Conservation (phyloP, 2,797 vertebrate genomes). For the Catamblyrhynchus diadema region DNA sequence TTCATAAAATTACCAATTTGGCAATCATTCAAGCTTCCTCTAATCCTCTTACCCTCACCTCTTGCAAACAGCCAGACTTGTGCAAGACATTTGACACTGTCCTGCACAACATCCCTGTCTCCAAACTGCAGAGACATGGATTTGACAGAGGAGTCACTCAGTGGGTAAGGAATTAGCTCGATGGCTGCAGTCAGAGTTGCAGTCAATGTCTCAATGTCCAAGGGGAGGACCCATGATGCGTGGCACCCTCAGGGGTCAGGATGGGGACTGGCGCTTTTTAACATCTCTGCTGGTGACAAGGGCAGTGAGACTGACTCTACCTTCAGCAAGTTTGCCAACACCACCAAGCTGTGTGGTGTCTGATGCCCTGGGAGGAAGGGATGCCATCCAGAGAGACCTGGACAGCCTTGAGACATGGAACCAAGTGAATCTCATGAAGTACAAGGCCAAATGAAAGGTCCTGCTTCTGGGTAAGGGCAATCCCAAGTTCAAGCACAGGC, state of each 20-base stretch:
- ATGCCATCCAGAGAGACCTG: neutral
- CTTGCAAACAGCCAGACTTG: neutral
- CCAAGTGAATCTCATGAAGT: neutral
- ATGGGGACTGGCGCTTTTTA: rapidly evolving
- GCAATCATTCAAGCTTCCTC: neutral
- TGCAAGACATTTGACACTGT: neutral
- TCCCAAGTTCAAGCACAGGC: neutral
- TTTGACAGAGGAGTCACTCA: neutral
- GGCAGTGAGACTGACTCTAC: neutral
- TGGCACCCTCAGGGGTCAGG: rapidly evolving
- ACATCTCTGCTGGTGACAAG: rapidly evolving
- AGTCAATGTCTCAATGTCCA: neutral
- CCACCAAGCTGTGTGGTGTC: neutral
- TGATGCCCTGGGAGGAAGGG: neutral
- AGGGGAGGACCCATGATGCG: neutral
- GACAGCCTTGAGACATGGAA: neutral
- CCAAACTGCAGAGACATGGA: neutral
- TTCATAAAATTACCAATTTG: neutral
- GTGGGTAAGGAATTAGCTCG: neutral
- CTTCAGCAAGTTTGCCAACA: neutral
- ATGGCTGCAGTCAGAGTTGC: neutral
- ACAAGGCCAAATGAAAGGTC: neutral
- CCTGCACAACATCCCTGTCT: neutral
- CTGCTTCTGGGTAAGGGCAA: neutral
- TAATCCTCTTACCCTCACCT: neutral